Evolutionary conservation across 2,888 invertebrate genomes (phyloP).

Genomic region (Selenia dentaria): DNA sequence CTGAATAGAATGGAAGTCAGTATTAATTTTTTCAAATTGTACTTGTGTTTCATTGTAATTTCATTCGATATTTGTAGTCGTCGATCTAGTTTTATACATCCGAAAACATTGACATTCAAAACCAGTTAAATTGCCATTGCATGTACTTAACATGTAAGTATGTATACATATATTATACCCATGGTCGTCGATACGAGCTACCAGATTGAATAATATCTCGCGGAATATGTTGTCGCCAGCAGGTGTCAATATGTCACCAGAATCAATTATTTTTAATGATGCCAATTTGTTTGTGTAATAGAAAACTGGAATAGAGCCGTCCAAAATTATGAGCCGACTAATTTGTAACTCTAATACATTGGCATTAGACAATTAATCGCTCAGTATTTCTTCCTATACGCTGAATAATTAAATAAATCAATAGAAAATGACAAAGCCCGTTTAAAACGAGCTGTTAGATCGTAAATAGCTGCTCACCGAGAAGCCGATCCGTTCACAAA

Average conservation of each 20-base stretch:
- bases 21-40: too few relatives aligned
- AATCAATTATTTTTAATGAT: constrained; percentile 38
- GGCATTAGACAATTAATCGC: constrained; percentile 26
- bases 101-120: too few relatives aligned
- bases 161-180: too few relatives aligned
- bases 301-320: constrained; percentile 41
- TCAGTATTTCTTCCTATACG: constrained; percentile 17
- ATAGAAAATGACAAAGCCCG: constrained; percentile 27
- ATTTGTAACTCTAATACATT: constrained; percentile 36
- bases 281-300: constrained; percentile 34
- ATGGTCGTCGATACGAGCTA: too few relatives aligned
- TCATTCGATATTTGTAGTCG: too few relatives aligned
- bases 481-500: constrained; percentile 8
- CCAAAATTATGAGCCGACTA: constrained; percentile 23
- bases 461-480: constrained; percentile 14
- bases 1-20: too few relatives aligned
- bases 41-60: too few relatives aligned
- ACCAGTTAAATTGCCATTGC: too few relatives aligned
- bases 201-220: background rate
- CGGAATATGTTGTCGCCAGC: constrained; percentile 2
- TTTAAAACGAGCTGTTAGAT: constrained; percentile 17
- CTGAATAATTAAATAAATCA: constrained; percentile 30
- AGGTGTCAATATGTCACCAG: constrained; percentile 33
- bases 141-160: background rate
- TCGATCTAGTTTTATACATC: too few relatives aligned